These are phyloP conservation scores for cattle (Bos taurus) DNA, from an alignment of 2,113 vertebrate genomes.

Conservation along the genomic window ARS-UCD2.0 NC_037335.1:18897501-18898000, in stretches of 20 bases:
- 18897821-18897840: not conserved
- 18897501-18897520: not conserved
- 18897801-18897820: not conserved
- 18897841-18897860: not conserved
- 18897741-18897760: not conserved
- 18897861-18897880: not conserved
- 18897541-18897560: not conserved
- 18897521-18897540: not conserved
- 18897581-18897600: not conserved
- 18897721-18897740: not conserved
- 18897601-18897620: not conserved
- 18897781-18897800: not conserved
- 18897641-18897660: not conserved
- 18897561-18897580: not conserved
- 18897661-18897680: not conserved
- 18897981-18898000: not conserved
- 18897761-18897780: not conserved
- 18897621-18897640: not conserved
- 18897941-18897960: not conserved
- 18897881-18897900: not conserved
- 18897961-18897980: not conserved
- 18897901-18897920: not conserved
- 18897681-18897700: not conserved
- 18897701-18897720: not conserved
- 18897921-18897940: not conserved